Conservation (phyloP, 1,140 invertebrate genomes). For the Pemphigus obesinymphae region DNA sequence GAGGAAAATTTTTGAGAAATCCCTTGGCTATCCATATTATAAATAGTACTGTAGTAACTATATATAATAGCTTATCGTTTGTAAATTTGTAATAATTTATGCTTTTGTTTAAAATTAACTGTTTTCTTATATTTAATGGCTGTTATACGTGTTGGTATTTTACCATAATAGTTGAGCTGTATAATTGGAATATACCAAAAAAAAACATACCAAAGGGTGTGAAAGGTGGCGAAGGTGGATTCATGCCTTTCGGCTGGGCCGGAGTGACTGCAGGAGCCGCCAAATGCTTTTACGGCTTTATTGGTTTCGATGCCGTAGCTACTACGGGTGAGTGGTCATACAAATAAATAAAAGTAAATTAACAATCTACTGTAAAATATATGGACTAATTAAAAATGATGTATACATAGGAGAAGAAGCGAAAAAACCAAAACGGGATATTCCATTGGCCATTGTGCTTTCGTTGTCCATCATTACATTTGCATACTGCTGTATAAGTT, state of each 20-base stretch:
- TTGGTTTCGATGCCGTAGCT: constrained; percentile 84
- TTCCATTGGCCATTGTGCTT: constrained; percentile 81
- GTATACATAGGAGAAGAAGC: constrained; percentile 55
- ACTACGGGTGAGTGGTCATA: constrained; percentile 56
- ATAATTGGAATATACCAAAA: constrained; percentile 65
- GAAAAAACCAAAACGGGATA: constrained; percentile 78
- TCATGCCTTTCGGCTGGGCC: constrained; percentile 72
- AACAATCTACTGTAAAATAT: no score
- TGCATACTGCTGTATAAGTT: constrained; percentile 82
- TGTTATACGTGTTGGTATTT: neutral
- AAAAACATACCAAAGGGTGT: constrained; percentile 55
- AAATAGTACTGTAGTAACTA: no score
- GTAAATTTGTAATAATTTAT: no score
- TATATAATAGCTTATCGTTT: no score
- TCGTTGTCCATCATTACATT: constrained; percentile 78
- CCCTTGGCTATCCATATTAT: no score
- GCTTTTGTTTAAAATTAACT: no score
- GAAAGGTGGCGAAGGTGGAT: constrained; percentile 66
- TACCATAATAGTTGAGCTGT: constrained; percentile 52
- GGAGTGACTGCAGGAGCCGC: constrained; percentile 79
- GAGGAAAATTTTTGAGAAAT: no score
- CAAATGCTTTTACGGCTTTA: constrained; percentile 82
- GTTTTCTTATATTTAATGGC: no score
- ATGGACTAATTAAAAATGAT: neutral
- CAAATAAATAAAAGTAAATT: no score